Percentiles rank a stretch among this genome's conserved stretches.
These are phyloP conservation scores for Amphimedon queenslandica DNA, from an alignment of 37 sponge, comb jelly and placozoan genomes.

Conservation along the genomic window DNA sequence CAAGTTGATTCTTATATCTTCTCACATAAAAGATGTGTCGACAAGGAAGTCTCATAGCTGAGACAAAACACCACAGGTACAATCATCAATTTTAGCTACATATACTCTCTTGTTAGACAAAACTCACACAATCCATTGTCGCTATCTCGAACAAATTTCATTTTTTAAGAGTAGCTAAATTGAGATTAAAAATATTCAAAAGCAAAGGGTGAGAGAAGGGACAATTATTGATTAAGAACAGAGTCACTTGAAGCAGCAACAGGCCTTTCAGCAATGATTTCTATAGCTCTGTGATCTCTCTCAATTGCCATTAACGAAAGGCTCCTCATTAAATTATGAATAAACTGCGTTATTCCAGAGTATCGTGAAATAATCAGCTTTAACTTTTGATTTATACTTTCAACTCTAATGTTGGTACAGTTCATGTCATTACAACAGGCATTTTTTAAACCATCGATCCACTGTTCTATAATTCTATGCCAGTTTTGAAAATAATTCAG, in stretches of 20 bases:
- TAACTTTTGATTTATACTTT: conserved; percentile 6
- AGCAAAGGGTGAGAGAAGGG: conserved; percentile 6
- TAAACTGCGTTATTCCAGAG: conserved; percentile 1
- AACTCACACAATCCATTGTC: too few relatives aligned
- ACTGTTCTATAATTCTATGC: conserved; percentile 1
- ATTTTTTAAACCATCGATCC: conserved; percentile 14
- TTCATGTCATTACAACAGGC: conserved; percentile 1
- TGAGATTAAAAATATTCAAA: conserved; percentile 11
- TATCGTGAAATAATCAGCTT: conserved; percentile 7
- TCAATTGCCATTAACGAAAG: conserved; percentile 7
- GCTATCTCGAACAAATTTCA: too few relatives aligned
- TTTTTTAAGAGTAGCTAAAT: not conserved
- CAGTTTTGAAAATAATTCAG: conserved; percentile 4
- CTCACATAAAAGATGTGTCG: not conserved
- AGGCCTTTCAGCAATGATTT: conserved; percentile 7
- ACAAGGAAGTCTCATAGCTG: conserved; percentile 18
- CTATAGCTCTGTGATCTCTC: conserved; percentile 25
- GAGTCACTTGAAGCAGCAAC: not conserved
- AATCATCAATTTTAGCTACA: too few relatives aligned
- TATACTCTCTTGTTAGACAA: too few relatives aligned
- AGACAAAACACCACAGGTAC: conserved; percentile 3
- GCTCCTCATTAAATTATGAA: conserved; percentile 18
- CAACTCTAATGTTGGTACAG: conserved; percentile 3
- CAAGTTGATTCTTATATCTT: not conserved
- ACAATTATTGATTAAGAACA: conserved; percentile 1